phyloP scores from a whole-genome alignment of 1,140 invertebrate genomes.

The Camponotus vicinus region DNA sequence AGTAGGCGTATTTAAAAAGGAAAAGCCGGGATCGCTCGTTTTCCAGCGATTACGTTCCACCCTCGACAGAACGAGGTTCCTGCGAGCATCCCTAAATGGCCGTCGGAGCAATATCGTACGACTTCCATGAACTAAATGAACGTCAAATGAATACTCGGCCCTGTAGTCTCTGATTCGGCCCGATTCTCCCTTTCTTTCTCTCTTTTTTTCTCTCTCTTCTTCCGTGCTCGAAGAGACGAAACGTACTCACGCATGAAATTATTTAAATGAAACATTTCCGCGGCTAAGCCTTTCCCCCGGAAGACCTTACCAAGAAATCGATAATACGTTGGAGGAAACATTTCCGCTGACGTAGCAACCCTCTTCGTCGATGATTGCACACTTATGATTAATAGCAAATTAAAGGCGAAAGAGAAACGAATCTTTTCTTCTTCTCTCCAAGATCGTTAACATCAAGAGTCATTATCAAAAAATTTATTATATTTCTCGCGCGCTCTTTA shows the following conservation, averaged over 20 bases:
- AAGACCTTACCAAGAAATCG: conserved; percentile 60
- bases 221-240: conserved; percentile 42
- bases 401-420: conserved; percentile 32
- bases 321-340: conserved; percentile 59
- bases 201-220: conserved; percentile 33
- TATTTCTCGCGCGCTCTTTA: neutral
- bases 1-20: conserved; percentile 57
- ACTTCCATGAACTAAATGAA: conserved; percentile 74
- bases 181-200: conserved; percentile 22
- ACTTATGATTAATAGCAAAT: conserved; percentile 74
- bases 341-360: conserved; percentile 39
- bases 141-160: conserved; percentile 72
- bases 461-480: conserved; percentile 46
- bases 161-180: conserved; percentile 17
- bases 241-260: conserved; percentile 75
- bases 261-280: conserved; percentile 75
- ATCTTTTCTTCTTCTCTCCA: neutral
- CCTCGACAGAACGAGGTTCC: conserved; percentile 30
- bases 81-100: conserved; percentile 66
- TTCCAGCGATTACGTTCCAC: conserved; percentile 73
- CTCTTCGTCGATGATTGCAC: conserved; percentile 57
- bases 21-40: conserved; percentile 62
- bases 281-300: conserved; percentile 51
- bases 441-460: conserved; percentile 24
- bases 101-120: conserved; percentile 57